These are phyloP conservation scores for Epinephelus coioides DNA, from an alignment of 2,797 vertebrate genomes.

Conservation along the genomic window DNA sequence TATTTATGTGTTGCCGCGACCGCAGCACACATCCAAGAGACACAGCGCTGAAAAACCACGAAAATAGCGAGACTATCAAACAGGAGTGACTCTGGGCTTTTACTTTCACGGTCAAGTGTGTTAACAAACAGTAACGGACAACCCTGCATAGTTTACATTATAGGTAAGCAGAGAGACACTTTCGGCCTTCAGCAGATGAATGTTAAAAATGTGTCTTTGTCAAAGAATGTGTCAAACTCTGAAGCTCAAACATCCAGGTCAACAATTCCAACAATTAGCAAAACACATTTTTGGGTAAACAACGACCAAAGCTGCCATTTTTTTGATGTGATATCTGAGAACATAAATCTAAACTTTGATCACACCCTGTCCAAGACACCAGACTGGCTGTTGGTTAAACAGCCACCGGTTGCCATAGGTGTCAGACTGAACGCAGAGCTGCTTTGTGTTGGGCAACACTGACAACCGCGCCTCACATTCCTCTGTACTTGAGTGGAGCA, in stretches of 20 bases:
- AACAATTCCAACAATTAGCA: not conserved
- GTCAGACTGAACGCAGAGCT: slow-evolving; percentile 6
- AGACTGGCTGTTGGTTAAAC: slow-evolving; percentile 49
- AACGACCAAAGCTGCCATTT: not conserved
- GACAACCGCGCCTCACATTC: slow-evolving; percentile 73
- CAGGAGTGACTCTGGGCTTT: too few relatives aligned
- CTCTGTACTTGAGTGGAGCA: slow-evolving; percentile 32
- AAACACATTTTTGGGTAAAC: not conserved
- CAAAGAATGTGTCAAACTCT: not conserved
- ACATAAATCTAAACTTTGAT: not conserved
- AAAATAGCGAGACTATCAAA: too few relatives aligned
- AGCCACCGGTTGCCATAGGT: slow-evolving; percentile 60
- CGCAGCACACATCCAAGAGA: too few relatives aligned
- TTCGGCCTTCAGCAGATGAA: not conserved
- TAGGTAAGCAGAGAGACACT: not conserved
- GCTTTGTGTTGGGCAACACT: slow-evolving; percentile 63
- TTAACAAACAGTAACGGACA: too few relatives aligned
- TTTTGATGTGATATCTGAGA: not conserved
- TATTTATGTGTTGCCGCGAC: too few relatives aligned
- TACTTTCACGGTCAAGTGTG: too few relatives aligned
- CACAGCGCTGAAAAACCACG: too few relatives aligned
- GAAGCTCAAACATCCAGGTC: not conserved
- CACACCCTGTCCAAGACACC: not conserved
- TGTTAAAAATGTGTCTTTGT: not conserved
- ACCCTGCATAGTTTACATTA: too few relatives aligned